A percentile compares a stretch with the other conserved stretches of the same genome.
Conservation (phyloP, 2,113 vertebrate species). For the Hassar affinis region DNA sequence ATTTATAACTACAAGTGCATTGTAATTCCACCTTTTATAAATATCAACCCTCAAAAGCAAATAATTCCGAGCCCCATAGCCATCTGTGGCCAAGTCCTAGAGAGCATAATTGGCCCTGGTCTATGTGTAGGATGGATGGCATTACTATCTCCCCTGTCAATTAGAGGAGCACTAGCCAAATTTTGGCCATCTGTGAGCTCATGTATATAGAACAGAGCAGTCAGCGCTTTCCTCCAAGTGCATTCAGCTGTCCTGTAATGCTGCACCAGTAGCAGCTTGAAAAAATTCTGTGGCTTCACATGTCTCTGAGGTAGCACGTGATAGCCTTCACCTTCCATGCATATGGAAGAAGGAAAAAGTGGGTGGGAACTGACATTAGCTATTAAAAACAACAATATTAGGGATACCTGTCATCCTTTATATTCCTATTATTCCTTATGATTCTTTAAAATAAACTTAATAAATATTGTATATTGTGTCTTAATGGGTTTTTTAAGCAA, state of each 20-base stretch:
- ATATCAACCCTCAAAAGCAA: neutral
- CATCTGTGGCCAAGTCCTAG: conserved; percentile 20
- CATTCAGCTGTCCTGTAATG: conserved; percentile 28
- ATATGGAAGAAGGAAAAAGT: neutral
- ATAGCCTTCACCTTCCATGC: neutral
- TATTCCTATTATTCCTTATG: neutral
- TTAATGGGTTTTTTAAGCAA: neutral
- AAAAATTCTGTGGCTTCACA: conserved; percentile 7
- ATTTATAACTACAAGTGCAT: neutral
- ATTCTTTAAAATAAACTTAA: neutral
- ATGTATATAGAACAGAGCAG: conserved; percentile 13
- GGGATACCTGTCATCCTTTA: neutral
- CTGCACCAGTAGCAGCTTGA: conserved; percentile 15
- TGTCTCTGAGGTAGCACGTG: neutral
- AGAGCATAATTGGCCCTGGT: conserved; percentile 19
- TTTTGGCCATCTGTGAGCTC: conserved; percentile 23
- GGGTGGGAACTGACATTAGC: neutral
- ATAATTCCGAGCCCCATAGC: neutral
- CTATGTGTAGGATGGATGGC: conserved; percentile 27
- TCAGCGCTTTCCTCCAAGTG: neutral
- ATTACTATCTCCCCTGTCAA: conserved; percentile 28
- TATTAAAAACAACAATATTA: neutral
- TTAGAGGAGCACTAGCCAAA: conserved; percentile 11
- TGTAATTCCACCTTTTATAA: neutral
- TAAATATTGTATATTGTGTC: neutral